Evolutionary conservation across 2,113 vertebrate species (phyloP).

Genomic region (Nyctibius bracteatus): DNA sequence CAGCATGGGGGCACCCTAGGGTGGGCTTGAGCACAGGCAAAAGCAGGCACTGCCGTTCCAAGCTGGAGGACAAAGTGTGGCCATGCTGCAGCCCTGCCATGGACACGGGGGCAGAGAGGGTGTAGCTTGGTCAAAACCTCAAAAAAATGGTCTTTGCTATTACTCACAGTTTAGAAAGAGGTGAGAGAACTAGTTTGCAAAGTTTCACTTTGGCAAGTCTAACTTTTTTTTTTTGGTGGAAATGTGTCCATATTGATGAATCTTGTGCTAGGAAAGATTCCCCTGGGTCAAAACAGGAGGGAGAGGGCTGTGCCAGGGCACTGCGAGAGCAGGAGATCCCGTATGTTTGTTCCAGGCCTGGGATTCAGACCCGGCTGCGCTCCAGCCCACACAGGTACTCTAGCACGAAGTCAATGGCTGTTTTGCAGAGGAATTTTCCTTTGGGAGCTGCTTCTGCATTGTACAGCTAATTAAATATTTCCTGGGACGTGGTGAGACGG

Average conservation of each 20-base stretch:
- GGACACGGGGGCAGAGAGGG: not conserved
- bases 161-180: not conserved
- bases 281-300: not conserved
- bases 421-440: conserved; percentile 57
- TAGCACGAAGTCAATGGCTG: not conserved
- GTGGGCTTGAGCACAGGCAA: not conserved
- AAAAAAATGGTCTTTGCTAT: not conserved
- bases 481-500: conserved; percentile 49
- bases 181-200: not conserved
- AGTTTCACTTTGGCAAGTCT: not conserved
- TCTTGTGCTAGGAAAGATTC: not conserved
- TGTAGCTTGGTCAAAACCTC: not conserved
- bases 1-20: not conserved
- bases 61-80: not conserved
- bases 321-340: not conserved
- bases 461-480: conserved; percentile 68
- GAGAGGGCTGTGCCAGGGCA: not conserved
- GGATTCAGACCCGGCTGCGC: not conserved
- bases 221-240: not conserved
- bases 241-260: not conserved
- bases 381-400: not conserved
- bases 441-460: conserved; percentile 52
- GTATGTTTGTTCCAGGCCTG: conserved; percentile 18
- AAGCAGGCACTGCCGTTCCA: not conserved
- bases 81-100: not conserved